Evolutionary conservation across 2,113 vertebrate species (phyloP), one percentile per base, ranked within the genome.

Genomic region (Brachypodius melanocephalos): DNA sequence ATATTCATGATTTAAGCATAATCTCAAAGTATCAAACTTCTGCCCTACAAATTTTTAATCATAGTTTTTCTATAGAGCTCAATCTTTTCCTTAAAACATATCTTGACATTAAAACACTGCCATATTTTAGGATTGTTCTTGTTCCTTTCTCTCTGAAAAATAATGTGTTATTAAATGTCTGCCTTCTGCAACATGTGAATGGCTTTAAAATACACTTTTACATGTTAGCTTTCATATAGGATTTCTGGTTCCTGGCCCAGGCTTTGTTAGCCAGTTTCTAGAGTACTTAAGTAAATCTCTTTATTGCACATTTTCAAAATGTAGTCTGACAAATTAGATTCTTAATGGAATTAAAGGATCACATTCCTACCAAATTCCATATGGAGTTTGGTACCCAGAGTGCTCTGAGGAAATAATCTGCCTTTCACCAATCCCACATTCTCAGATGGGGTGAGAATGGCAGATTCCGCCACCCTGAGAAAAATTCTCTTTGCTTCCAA

Each of bases 231-330:
- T 73, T 77, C 17, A 19, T 61, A 46, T 5, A 81, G n/a, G 49
- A 52, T 58, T 76, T 93, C 55, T 66, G 17, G 84, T 62, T 94
- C 34, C 59, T 66, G 45, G 9, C 26, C n/a, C 59, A 80, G 72
- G 18, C 31, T 63, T 69, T n/a, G 42, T 38, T 83, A 75, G n/a
- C 12, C 31, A 46, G 12, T 73, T 34, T 66, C 46, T 89, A 62
- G 28, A 54, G 32, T 58, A 89, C 90, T 89, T 85, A 93, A 69
- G 58, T 32, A 92, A 92, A 93, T 88, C 45, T 76, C 75, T 91
- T 94, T 55, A 80, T 43, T 62, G 32, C 11, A 81, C 52, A 42
- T 87, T 86, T 87, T 87, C 52, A 71, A 85, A 84, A 77, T 32
- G 18, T 10, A 62, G 45, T 49, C 54, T 78, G 65, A 36, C 71